phyloP scores from a whole-genome alignment of 2,113 vertebrate species.

The Tapirus terrestris region DNA sequence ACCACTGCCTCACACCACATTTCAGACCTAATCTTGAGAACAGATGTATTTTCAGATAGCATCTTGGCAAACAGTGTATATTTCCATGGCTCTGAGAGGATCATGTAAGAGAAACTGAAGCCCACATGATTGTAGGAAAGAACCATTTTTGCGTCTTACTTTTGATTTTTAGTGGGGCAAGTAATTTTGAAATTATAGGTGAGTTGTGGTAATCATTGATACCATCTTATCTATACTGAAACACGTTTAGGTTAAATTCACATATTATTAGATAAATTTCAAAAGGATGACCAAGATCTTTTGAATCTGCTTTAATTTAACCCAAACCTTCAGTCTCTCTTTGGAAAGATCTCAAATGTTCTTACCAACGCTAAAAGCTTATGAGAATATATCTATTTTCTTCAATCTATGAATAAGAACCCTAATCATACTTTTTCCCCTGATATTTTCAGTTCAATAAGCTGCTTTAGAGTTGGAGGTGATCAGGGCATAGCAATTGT shows the following conservation, averaged over 20 bases:
- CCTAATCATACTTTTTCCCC: neutral
- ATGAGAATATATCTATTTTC: neutral
- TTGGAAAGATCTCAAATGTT: neutral
- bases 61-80: neutral
- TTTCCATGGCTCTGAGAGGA: neutral
- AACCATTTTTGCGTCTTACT: neutral
- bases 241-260: neutral
- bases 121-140: neutral
- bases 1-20: neutral
- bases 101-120: neutral
- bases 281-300: neutral
- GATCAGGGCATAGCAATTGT: neutral
- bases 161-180: conserved; percentile 3
- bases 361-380: neutral
- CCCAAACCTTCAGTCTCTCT: neutral
- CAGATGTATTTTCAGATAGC: neutral
- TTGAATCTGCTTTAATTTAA: neutral
- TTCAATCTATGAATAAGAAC: neutral
- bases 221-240: neutral
- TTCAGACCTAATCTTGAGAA: neutral
- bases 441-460: conserved; percentile 40
- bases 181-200: conserved; percentile 8
- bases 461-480: neutral
- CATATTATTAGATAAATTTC: neutral
- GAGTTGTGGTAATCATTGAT: neutral